Evolutionary conservation across 2,797 vertebrate species (phyloP).

Genomic region (Schizothorax lantsangensis): DNA sequence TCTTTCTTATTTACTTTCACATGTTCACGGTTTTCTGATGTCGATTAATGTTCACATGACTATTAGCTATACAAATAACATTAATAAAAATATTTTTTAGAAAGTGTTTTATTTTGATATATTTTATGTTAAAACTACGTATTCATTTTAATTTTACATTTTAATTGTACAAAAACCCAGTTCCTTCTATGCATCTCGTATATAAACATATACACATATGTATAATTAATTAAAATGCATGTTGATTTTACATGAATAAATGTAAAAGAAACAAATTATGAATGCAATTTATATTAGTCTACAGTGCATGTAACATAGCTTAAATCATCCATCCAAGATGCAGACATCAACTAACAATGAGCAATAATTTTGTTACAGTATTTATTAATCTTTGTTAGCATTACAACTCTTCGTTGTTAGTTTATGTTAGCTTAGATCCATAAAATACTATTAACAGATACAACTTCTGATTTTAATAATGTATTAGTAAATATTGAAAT

Average conservation of each 20-base stretch:
- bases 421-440: background rate
- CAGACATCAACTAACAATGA: background rate
- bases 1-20: background rate
- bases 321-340: background rate
- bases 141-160: background rate
- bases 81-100: background rate
- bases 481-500: background rate
- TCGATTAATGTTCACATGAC: background rate
- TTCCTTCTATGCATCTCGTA: background rate
- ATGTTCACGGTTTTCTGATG: background rate
- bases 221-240: background rate
- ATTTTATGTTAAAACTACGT: too few relatives aligned
- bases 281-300: background rate
- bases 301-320: background rate
- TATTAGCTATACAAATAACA: background rate
- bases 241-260: background rate
- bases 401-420: background rate
- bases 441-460: background rate
- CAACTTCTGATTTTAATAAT: background rate
- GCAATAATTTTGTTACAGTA: background rate
- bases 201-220: background rate
- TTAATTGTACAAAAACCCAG: background rate
- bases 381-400: background rate
- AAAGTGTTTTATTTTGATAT: too few relatives aligned
- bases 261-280: background rate